Conservation (phyloP, 2,113 vertebrate genomes). For the Myrmophylax atrothorax region DNA sequence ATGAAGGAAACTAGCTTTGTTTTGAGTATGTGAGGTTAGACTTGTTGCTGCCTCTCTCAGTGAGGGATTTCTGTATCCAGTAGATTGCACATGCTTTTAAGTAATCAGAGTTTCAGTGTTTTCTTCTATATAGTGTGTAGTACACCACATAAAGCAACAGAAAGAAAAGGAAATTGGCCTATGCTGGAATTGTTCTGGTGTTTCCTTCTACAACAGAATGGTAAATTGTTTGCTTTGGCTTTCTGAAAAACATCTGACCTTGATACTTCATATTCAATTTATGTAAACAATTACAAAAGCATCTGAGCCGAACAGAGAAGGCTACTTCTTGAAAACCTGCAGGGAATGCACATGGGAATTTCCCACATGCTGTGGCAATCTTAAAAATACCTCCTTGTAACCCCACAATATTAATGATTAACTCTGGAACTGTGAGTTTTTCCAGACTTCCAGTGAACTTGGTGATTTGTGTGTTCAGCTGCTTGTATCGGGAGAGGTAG, state of each 20-base stretch:
- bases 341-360: constrained; percentile 61
- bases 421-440: constrained; percentile 54
- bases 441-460: constrained; percentile 33
- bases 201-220: constrained; percentile 36
- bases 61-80: not conserved
- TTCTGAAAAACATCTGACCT: constrained; percentile 66
- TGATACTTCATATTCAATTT: constrained; percentile 58
- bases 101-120: not conserved
- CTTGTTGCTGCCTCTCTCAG: not conserved
- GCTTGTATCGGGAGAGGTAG: not conserved
- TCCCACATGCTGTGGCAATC: constrained; percentile 59
- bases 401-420: constrained; percentile 59
- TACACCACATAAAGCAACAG: not conserved
- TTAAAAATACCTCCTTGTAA: constrained; percentile 55
- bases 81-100: not conserved
- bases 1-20: not conserved
- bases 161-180: not conserved
- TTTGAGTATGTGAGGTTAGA: not conserved
- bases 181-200: constrained; percentile 35
- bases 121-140: not conserved
- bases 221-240: constrained; percentile 54
- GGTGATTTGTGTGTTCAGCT: constrained; percentile 59
- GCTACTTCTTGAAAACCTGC: constrained; percentile 63
- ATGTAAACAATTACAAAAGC: constrained; percentile 61
- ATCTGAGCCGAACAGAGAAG: constrained; percentile 45